phyloP scores from a whole-genome alignment of 92 coral and sea anemone genomes.

The Phenganax subtilis region DNA sequence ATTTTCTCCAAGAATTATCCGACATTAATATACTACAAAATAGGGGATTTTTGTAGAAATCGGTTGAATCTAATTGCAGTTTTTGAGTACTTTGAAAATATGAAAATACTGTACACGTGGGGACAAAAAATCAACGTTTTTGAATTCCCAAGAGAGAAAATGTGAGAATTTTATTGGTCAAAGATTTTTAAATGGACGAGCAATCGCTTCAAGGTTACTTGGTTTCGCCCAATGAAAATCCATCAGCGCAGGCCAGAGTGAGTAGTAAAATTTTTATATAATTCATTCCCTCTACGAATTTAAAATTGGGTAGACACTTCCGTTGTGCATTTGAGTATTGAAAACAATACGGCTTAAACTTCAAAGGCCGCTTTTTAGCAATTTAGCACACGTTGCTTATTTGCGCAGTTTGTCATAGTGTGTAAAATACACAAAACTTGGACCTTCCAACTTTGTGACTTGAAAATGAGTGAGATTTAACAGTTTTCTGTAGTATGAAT shows the following conservation, averaged over 20 bases:
- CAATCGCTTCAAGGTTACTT: constrained; percentile 76
- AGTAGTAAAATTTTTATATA: not conserved
- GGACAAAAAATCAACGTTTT: not conserved
- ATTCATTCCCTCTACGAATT: not conserved
- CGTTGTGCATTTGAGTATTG: too few species aligned
- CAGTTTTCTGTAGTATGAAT: too few species aligned
- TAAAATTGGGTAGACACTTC: too few species aligned
- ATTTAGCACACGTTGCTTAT: too few species aligned
- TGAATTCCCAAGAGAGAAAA: constrained; percentile 10
- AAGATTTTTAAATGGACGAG: constrained; percentile 62
- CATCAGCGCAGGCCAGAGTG: constrained; percentile 70
- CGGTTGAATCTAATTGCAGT: not conserved
- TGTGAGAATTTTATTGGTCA: constrained; percentile 18
- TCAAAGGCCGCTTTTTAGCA: too few species aligned
- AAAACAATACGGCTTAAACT: too few species aligned
- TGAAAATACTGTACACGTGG: not conserved
- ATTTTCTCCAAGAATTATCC: not conserved
- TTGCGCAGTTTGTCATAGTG: too few species aligned
- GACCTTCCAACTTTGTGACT: too few species aligned
- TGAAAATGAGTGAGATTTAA: too few species aligned
- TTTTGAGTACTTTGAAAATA: not conserved
- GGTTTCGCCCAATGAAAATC: constrained; percentile 65
- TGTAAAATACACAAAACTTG: too few species aligned
- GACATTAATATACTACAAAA: not conserved
- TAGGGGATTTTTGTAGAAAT: not conserved